Conservation (phyloP, 2,888 invertebrate species). For the Plebejus anna region DNA sequence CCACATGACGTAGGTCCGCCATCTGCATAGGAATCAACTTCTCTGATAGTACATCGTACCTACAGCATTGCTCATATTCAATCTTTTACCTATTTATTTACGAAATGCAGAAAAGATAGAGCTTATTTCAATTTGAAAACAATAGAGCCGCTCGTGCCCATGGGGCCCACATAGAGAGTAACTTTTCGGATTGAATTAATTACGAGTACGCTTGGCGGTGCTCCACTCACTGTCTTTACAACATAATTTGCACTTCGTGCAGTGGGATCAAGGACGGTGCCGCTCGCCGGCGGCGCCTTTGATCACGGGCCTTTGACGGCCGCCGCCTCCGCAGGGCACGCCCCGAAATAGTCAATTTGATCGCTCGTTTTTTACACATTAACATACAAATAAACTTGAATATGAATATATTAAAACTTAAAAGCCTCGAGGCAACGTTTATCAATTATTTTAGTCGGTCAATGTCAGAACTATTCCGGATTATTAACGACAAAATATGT, state of each 20-base stretch:
- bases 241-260: constrained; percentile 81
- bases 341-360: constrained; percentile 76
- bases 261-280: constrained; percentile 75
- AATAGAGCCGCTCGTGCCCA: background rate
- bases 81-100: background rate
- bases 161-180: constrained; percentile 32
- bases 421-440: constrained; percentile 14
- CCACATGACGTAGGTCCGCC: no score
- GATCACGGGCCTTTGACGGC: constrained; percentile 75
- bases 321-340: constrained; percentile 72
- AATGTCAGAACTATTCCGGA: constrained; percentile 8
- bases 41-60: no score
- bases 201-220: constrained; percentile 67
- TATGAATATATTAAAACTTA: constrained; percentile 22
- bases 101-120: background rate
- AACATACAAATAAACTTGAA: constrained; percentile 32
- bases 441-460: constrained; percentile 21
- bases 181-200: constrained; percentile 68
- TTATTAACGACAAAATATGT: constrained; percentile 16
- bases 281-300: constrained; percentile 74
- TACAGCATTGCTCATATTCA: background rate
- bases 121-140: background rate
- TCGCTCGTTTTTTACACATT: constrained; percentile 56
- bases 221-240: constrained; percentile 77
- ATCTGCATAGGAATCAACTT: no score